A percentile compares a stretch with the other conserved stretches of the same genome.
These are phyloP conservation scores for Pocillopora grandis DNA, from an alignment of 92 coral and sea anemone genomes.

Conservation along the genomic window DNA sequence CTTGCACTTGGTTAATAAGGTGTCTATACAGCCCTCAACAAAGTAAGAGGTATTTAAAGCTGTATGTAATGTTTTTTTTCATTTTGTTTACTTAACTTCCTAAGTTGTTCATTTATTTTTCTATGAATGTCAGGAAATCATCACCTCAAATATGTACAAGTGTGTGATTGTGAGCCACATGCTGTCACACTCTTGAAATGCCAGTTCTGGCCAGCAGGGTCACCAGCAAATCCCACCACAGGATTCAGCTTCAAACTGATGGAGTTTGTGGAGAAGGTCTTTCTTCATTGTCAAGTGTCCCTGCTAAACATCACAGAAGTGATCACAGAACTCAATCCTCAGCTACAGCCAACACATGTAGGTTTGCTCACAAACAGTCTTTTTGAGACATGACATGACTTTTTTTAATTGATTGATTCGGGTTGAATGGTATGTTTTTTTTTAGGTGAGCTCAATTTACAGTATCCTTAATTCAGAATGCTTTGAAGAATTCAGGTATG, in stretches of 20 bases:
- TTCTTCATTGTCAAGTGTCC: constrained; percentile 53
- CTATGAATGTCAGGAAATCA: constrained; percentile 44
- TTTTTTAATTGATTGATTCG: constrained; percentile 17
- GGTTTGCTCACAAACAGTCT: constrained; percentile 14
- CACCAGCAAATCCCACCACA: constrained; percentile 48
- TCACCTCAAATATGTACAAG: constrained; percentile 33
- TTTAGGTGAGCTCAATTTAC: constrained; percentile 61
- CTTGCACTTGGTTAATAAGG: no score
- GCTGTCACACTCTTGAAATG: constrained; percentile 48
- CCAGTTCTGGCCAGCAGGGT: constrained; percentile 54
- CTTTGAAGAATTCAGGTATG: constrained; percentile 68
- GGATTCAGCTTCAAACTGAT: constrained; percentile 48
- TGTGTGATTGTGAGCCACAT: constrained; percentile 48
- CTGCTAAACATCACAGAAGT: constrained; percentile 48
- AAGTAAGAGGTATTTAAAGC: neutral
- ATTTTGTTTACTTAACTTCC: neutral
- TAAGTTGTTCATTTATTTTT: neutral
- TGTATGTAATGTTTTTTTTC: neutral
- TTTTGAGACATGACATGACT: neutral
- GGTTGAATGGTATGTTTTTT: constrained; percentile 17
- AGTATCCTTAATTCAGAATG: constrained; percentile 66
- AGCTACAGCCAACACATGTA: constrained; percentile 51
- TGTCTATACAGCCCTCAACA: no score
- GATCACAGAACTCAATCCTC: constrained; percentile 35
- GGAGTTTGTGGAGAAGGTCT: constrained; percentile 50